Conservation (phyloP, 2,888 invertebrate genomes). For the Melikaiella ostensackeni region DNA sequence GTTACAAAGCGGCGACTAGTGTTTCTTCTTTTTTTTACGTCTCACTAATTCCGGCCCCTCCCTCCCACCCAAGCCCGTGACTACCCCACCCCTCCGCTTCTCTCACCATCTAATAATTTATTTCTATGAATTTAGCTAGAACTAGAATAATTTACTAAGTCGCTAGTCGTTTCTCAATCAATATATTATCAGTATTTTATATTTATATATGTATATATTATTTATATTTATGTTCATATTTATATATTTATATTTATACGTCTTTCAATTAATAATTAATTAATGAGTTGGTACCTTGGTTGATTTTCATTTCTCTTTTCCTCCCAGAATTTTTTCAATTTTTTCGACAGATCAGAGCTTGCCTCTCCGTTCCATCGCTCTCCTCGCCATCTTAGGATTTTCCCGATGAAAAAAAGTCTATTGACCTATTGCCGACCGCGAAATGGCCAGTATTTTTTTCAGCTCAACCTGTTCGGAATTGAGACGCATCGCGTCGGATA, state of each 20-base stretch:
- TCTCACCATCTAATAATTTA: constrained; percentile 53
- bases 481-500: background rate
- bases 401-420: constrained; percentile 41
- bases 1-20: constrained; percentile 49
- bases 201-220: constrained; percentile 80
- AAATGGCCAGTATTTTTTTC: constrained; percentile 59
- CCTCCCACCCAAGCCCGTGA: constrained; percentile 32
- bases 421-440: constrained; percentile 61
- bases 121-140: constrained; percentile 66
- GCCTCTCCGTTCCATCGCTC: constrained; percentile 67
- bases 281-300: constrained; percentile 84
- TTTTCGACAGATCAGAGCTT: constrained; percentile 79
- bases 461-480: constrained; percentile 15
- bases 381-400: constrained; percentile 53
- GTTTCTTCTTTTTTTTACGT: constrained; percentile 47
- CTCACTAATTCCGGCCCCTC: constrained; percentile 34
- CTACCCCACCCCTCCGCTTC: constrained; percentile 28
- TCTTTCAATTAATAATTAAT: constrained; percentile 72
- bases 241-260: constrained; percentile 56
- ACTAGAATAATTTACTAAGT: constrained; percentile 74
- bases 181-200: constrained; percentile 61
- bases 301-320: constrained; percentile 77
- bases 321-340: constrained; percentile 55
- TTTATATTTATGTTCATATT: constrained; percentile 74
- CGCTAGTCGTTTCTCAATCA: constrained; percentile 67